phyloP scores from a whole-genome alignment of 2,888 invertebrate species.

The Eurytoma californica region DNA sequence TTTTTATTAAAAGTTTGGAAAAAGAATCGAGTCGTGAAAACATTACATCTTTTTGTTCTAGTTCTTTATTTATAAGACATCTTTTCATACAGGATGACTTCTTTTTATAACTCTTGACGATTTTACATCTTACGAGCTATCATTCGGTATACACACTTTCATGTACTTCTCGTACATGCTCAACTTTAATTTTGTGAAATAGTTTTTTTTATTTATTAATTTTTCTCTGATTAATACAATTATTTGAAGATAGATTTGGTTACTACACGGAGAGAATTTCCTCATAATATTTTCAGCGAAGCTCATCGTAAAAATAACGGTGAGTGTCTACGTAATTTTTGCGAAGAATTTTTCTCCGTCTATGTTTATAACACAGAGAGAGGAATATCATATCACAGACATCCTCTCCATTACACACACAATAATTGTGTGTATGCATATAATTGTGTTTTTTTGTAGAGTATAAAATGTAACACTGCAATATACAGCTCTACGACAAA shows the following conservation, averaged over 20 bases:
- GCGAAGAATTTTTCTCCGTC: too few relatives aligned
- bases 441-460: slow-evolving; percentile 44
- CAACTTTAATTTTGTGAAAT: slow-evolving; percentile 36
- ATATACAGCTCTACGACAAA: slow-evolving; percentile 45
- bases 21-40: too few relatives aligned
- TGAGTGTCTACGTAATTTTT: too few relatives aligned
- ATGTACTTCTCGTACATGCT: slow-evolving; percentile 29
- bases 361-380: slow-evolving; percentile 41
- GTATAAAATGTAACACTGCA: slow-evolving; percentile 54
- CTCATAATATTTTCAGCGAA: too few relatives aligned
- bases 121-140: slow-evolving; percentile 42
- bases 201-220: slow-evolving; percentile 24
- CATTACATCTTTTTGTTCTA: too few relatives aligned
- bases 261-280: slow-evolving; percentile 2
- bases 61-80: slow-evolving; percentile 52
- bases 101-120: slow-evolving; percentile 38
- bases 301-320: too few relatives aligned
- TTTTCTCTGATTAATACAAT: slow-evolving; percentile 29
- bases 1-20: too few relatives aligned
- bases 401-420: slow-evolving; percentile 44
- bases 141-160: slow-evolving; percentile 41
- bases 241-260: slow-evolving; percentile 49
- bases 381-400: slow-evolving; percentile 42
- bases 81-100: slow-evolving; percentile 48
- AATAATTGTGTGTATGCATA: slow-evolving; percentile 40